Base-by-base conservation (phyloP, 2,888 invertebrate species). In the Mimumesa dahlbomi region DNA sequence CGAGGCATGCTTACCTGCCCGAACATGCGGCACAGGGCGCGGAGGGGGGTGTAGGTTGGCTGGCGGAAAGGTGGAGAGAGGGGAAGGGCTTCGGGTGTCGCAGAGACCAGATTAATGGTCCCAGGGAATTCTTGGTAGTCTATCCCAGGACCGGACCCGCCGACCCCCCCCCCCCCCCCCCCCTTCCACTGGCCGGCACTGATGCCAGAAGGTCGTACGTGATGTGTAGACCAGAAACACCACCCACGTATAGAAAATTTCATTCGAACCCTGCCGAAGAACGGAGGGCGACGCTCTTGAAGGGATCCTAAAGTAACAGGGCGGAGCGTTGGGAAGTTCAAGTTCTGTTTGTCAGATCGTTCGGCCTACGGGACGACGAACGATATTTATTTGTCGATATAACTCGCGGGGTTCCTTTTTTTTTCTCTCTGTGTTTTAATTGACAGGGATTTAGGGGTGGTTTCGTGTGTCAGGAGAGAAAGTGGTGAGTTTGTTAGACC, bases 31-130 rank as follows among this genome's bases (percentile, higher is more conserved):
- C 38, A 40, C 46, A 29, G 16, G 31, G 19, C 29, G n/a, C n/a
- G 14, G 18, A 14, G 63, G 61, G 29, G 45, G 49, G 46, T 25
- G 50, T 36, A 52, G 68, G 54, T 46, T 18, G 63, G 25, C 25
- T 22, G 43, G 19, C 62, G 62, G 61, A 64, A 53, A 63, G 69
- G 38, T 61, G 54, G 54, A 40, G 53, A 42, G 75, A 56, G 75
- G 62, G 75, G 68, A 68, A 43, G 71, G 59, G 58, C 61, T 71
- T 54, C 66, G 82, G 82, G 86, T 88, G 88, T 87, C 87, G 84
- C 85, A 81, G 77, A 73, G 86, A 77, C 79, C 85, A 88, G 87
- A 88, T 88, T 87, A 87, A 88, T 88, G 87, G 87, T 87, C 83
- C 81, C 81, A 62, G 77, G 59, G 83, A 87, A 87, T 88, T 88